Evolutionary conservation across 2,113 vertebrate species (phyloP).

Genomic region (Syngnathus scovelli): DNA sequence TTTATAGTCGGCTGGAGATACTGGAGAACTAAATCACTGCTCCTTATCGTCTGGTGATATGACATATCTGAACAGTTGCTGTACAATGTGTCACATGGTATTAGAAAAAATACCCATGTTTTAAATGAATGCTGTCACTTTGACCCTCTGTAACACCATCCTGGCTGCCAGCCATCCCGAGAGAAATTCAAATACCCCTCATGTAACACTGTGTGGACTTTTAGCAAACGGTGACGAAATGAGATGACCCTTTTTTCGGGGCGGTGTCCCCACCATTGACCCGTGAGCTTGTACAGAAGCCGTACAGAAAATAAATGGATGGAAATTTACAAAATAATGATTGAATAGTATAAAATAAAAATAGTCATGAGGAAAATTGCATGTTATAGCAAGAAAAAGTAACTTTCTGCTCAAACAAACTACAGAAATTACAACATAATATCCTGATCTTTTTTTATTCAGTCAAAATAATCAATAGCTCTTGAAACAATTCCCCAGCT

Average conservation of each 20-base stretch:
- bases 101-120: constrained; percentile 9
- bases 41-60: not conserved
- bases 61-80: not conserved
- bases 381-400: not conserved
- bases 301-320: too few relatives aligned
- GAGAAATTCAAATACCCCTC: not conserved
- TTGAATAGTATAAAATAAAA: not conserved
- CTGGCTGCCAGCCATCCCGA: constrained; percentile 12
- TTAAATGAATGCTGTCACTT: constrained; percentile 7
- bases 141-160: constrained; percentile 33
- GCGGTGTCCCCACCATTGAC: not conserved
- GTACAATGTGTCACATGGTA: not conserved
- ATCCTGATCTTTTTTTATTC: not conserved
- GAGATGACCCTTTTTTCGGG: not conserved
- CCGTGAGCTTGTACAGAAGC: not conserved
- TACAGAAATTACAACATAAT: not conserved
- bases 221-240: not conserved
- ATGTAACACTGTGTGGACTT: not conserved
- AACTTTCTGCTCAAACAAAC: not conserved
- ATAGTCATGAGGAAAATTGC: not conserved
- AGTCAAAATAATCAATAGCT: not conserved
- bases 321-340: not conserved
- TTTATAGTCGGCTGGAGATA: not conserved
- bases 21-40: not conserved
- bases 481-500: not conserved